phyloP scores from a whole-genome alignment of 2,113 vertebrate species.

The Apteryx mantelli region DNA sequence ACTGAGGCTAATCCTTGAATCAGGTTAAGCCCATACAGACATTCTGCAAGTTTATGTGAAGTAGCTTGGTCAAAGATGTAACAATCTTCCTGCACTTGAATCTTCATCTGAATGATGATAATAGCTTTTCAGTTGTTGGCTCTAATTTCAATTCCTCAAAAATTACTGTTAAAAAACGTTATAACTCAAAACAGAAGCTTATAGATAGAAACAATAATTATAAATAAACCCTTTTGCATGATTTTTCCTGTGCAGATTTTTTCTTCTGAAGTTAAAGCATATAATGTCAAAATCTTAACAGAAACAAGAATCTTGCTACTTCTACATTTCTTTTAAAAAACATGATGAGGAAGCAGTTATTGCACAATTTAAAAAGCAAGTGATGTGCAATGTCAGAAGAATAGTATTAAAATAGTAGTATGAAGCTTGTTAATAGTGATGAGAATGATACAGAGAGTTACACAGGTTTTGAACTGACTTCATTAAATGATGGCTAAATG shows the following conservation, averaged over 20 bases:
- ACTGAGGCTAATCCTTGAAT: background rate
- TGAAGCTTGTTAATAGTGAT: too few relatives aligned
- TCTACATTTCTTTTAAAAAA: background rate
- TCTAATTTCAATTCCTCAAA: background rate
- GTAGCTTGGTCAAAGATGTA: background rate
- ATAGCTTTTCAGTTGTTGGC: background rate
- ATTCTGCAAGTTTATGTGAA: rapidly evolving
- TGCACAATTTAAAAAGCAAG: rapidly evolving
- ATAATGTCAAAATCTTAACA: rapidly evolving
- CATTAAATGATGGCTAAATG: rapidly evolving
- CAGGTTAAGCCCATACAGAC: background rate
- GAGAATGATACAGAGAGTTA: rapidly evolving
- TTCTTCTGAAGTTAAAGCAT: background rate
- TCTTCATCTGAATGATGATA: rapidly evolving
- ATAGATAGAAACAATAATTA: background rate
- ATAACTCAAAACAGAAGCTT: rapidly evolving
- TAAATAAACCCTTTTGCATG: background rate
- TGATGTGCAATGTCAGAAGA: rapidly evolving
- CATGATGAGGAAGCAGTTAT: rapidly evolving
- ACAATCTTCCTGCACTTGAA: background rate
- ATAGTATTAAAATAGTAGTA: background rate
- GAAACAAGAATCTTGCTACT: rapidly evolving
- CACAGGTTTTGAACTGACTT: background rate
- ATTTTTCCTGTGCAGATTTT: rapidly evolving
- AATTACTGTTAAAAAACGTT: background rate